Percentiles rank a stretch among this genome's conserved stretches.
Evolutionary conservation across 2,113 vertebrate genomes (phyloP).

Genomic region (Cryptomyrus ogoouensis): DNA sequence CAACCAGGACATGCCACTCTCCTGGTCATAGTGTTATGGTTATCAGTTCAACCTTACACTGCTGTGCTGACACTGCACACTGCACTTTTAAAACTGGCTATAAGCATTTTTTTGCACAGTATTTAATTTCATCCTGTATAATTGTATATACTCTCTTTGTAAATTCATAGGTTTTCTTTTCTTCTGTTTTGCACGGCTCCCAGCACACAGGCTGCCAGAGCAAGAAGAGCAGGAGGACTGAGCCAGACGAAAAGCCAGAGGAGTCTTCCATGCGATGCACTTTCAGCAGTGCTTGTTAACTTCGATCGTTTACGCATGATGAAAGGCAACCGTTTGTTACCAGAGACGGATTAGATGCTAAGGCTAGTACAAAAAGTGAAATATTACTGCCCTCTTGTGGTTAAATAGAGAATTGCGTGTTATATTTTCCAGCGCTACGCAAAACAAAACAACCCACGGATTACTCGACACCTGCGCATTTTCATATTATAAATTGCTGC

Average conservation of each 20-base stretch:
- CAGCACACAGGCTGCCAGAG: not conserved
- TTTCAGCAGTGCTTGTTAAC: not conserved
- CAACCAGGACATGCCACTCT: too few species aligned
- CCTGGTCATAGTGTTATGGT: too few species aligned
- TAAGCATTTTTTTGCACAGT: too few species aligned
- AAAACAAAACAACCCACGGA: not conserved
- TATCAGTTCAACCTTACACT: too few species aligned
- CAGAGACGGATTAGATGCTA: not conserved
- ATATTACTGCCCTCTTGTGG: slow-evolving; percentile 9
- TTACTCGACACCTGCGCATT: not conserved
- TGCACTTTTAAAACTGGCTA: too few species aligned
- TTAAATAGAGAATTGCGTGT: slow-evolving; percentile 5
- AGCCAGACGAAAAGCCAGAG: not conserved
- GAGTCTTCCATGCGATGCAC: not conserved
- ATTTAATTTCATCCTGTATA: too few species aligned
- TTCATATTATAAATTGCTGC: not conserved
- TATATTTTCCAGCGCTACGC: not conserved
- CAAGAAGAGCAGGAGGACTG: not conserved
- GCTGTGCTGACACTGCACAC: too few species aligned
- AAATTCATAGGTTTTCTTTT: too few species aligned
- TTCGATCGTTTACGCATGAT: not conserved
- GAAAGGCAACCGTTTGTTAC: not conserved
- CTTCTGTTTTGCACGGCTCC: not conserved
- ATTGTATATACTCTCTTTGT: too few species aligned
- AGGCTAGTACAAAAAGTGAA: not conserved